Evolutionary conservation across 1,140 invertebrate species (phyloP), one percentile per base, ranked within the genome.

Genomic region (Zaprionus inermis): DNA sequence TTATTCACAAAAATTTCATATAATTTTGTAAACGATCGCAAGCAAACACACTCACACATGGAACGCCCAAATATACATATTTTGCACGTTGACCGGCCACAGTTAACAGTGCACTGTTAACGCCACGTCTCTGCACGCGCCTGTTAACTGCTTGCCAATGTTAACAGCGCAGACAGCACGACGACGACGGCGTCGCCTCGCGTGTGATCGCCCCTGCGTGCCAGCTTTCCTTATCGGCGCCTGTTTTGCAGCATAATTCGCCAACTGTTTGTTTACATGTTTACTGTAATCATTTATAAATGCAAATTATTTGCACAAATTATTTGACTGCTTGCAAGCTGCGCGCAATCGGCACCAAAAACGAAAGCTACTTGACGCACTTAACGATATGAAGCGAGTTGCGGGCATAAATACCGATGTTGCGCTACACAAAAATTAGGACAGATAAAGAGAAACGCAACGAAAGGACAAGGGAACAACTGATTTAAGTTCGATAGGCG

Each of bases 1-100:
- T 79, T 79, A 79, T 79, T 79, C 77, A 79, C 76, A 66, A 71
- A 70, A 77, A 77, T 68, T 78, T 73, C 57, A 78, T 70, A 54
- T 60, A 46, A 63, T 30, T 54, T 65, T 32, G 51, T 75, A 79
- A 56, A 38, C 36, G n/a, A 12, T 52, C 60, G 49, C 41, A 71
- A 12, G 16, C 24, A n/a, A n/a, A 36, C 54, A 34, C 14, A 61
- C n/a, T 24, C 34, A 14, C 18, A 22, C 10, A 2, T 2, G 63
- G 24, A 74, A 56, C 41, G 18, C 11, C 38, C 18, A 69, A 57
- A 28, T 28, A 38, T n/a, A n/a, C n/a, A n/a, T 22, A 55, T 55
- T 36, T 51, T 36, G 28, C 11, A 10, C 63, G 24, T 54, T 55
- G 18, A 28, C 6, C 20, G 18, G 12, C 11, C 20, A 6, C 34